Evolutionary conservation across 1,140 invertebrate genomes (phyloP), one percentile per base, ranked within the genome.

Genomic region (Bombus vancouverensis): DNA sequence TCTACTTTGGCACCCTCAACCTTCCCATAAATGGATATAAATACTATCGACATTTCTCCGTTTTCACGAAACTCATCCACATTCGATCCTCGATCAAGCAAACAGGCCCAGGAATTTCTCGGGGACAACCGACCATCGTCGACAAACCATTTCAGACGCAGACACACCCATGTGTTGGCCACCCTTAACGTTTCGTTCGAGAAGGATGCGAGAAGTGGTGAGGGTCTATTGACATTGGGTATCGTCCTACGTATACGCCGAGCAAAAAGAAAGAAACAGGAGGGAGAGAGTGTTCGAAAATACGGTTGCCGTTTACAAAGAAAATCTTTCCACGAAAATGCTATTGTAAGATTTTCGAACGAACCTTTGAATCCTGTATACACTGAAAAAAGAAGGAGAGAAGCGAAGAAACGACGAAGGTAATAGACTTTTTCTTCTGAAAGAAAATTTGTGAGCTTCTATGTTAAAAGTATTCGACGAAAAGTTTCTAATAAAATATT

Each of bases 201-300:
- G 28, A 9, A 77, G 25, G 3, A 68, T 39, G 18, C 6, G 77
- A 47, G 22, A 37, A 53, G 9, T 12, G 13, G n/a, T 25, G 44
- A 12, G 6, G 12, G 12, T 68, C 28, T 80, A 53, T 80, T 80
- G 77, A 80, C 65, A 70, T 25, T 53, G 25, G 28, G n/a, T 76
- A 65, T 77, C 53, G 53, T 59, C 39, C 18, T 34, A 5, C 3
- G 57, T 28, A 25, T 34, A 75, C 13, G 6, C 15, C 13, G 12
- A 28, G 1, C 34, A 47, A n/a, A 44, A 78, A 68, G 59, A 32
- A n/a, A 28, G 10, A 44, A 28, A 44, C 42, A 5, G 28, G 34
- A 25, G n/a, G 15, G 6, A 6, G 12, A 34, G n/a, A 18, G 13
- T 13, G 5, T 79, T 34, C 6, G 59, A 78, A 78, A 65, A 65